Evolutionary conservation across 1,140 invertebrate genomes (phyloP).

Genomic region (Pseudomyrmex sp.): DNA sequence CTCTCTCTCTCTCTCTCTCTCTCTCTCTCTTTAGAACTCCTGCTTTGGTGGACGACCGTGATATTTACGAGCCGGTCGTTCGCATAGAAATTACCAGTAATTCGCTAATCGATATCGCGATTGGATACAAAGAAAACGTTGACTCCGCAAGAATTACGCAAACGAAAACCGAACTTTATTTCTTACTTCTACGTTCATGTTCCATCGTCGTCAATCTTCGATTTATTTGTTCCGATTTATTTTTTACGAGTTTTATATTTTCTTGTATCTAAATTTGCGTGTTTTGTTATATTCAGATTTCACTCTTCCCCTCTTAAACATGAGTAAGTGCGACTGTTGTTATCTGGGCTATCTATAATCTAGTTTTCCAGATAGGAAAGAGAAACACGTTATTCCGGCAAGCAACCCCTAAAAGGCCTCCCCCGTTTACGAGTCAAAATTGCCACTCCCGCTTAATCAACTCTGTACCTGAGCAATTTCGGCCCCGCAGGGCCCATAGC

Average conservation of each 20-base stretch:
- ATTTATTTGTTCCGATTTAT: not conserved
- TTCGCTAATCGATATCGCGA: constrained; percentile 66
- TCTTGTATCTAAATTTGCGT: not conserved
- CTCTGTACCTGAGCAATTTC: constrained; percentile 58
- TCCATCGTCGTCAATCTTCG: not conserved
- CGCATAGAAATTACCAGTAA: constrained; percentile 64
- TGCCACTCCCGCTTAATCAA: constrained; percentile 55
- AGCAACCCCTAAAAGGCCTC: constrained; percentile 35
- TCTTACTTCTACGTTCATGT: not conserved
- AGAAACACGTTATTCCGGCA: constrained; percentile 14
- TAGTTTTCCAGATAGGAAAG: not conserved
- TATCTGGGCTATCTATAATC: constrained; percentile 6
- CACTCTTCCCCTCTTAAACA: not conserved
- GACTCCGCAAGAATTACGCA: constrained; percentile 3
- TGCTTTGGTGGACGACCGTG: constrained; percentile 27
- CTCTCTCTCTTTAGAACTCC: constrained; percentile 15
- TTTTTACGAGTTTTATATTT: not conserved
- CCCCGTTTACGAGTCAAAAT: constrained; percentile 49
- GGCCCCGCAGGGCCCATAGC: constrained; percentile 37
- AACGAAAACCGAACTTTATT: not conserved
- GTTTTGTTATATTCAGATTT: not conserved
- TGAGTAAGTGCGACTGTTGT: not conserved
- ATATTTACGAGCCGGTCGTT: constrained; percentile 64
- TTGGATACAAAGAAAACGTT: constrained; percentile 24
- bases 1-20: not conserved